phyloP scores from a whole-genome alignment of 2,113 vertebrate genomes.

The Triplophysa siluroides region DNA sequence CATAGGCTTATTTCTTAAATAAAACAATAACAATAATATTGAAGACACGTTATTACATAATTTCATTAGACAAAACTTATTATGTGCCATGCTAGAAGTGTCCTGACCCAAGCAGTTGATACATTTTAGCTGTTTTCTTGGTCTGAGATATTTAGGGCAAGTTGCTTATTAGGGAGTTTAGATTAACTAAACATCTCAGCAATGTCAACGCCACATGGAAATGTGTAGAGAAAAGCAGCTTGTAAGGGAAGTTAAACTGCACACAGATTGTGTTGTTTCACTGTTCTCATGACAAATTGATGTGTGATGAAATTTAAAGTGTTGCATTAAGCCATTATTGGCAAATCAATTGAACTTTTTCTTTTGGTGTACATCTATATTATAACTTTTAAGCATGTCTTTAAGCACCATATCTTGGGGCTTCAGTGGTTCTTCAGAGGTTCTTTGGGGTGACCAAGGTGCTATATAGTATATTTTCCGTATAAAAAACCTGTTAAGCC shows the following conservation, averaged over 20 bases:
- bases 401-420: no score
- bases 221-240: background rate
- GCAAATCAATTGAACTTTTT: background rate
- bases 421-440: no score
- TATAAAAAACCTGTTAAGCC: no score
- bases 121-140: background rate
- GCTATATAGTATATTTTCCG: no score
- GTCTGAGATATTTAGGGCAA: background rate
- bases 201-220: constrained; percentile 7
- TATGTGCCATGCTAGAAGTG: no score
- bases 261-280: background rate
- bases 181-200: constrained; percentile 8
- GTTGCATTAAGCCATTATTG: background rate
- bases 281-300: background rate
- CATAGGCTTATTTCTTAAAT: no score
- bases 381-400: background rate
- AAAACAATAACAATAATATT: no score
- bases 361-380: background rate
- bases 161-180: background rate
- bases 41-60: no score
- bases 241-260: background rate
- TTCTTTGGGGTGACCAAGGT: no score
- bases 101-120: no score
- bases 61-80: no score
- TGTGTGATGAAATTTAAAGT: background rate